phyloP scores from a whole-genome alignment of 2,113 vertebrate species.

The Sinosuthora webbiana region DNA sequence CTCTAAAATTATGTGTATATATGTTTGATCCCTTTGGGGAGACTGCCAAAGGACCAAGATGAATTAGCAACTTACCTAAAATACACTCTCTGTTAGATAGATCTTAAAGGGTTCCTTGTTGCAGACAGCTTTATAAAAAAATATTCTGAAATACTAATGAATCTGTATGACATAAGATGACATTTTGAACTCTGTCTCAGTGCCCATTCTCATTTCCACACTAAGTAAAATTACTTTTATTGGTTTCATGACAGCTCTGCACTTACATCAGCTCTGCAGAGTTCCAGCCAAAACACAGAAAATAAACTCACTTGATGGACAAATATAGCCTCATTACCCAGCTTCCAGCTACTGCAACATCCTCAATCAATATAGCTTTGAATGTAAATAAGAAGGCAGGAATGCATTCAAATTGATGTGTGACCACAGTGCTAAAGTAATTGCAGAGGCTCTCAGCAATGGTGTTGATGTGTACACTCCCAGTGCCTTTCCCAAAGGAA shows the following conservation, averaged over 20 bases:
- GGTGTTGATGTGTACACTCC: background rate
- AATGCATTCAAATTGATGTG: background rate
- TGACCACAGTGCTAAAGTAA: background rate
- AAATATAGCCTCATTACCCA: background rate
- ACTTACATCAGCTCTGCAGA: constrained; percentile 32
- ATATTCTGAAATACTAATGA: constrained; percentile 28
- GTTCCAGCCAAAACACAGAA: background rate
- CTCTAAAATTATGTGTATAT: constrained; percentile 4
- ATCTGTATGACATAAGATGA: constrained; percentile 25
- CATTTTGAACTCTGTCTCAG: constrained; percentile 38
- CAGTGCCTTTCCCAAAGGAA: background rate
- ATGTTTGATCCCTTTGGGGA: constrained; percentile 24
- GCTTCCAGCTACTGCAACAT: constrained; percentile 3
- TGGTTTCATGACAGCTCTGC: constrained; percentile 4
- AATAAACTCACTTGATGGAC: constrained; percentile 14
- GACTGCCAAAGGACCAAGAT: constrained; percentile 48
- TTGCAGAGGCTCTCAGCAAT: background rate
- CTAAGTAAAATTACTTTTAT: constrained; percentile 12
- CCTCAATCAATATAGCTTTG: background rate
- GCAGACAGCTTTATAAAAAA: constrained; percentile 34
- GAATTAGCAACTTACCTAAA: constrained; percentile 55
- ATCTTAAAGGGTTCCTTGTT: constrained; percentile 19
- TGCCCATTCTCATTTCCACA: constrained; percentile 19
- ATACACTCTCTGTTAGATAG: background rate
- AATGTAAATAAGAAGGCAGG: background rate